Conservation (phyloP, 1,140 invertebrate genomes). For the Triops cancriformis region DNA sequence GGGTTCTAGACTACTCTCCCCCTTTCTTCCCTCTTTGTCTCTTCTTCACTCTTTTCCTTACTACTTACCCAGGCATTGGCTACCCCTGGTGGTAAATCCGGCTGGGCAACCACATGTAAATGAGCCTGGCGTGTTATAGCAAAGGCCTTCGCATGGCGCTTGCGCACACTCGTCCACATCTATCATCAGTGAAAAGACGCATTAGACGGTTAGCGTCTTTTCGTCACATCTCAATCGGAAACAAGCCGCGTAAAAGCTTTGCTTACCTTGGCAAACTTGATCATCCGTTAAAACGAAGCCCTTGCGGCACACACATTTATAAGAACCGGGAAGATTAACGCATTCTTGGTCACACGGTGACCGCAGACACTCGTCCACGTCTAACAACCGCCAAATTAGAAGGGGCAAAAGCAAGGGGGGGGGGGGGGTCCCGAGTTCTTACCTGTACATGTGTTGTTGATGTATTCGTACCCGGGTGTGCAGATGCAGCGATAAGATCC, state of each 20-base stretch:
- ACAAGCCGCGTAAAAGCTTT: neutral
- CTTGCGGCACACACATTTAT: conserved; percentile 67
- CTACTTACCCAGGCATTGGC: conserved; percentile 45
- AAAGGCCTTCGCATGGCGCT: conserved; percentile 55
- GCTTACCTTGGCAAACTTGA: conserved; percentile 38
- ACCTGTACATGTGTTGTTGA: conserved; percentile 52
- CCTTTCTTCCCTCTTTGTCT: conserved; percentile 32
- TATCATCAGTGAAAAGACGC: conserved; percentile 26
- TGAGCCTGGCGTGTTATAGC: conserved; percentile 70
- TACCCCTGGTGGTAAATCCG: conserved; percentile 52
- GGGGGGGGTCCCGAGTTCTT: conserved; percentile 32
- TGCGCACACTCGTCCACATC: conserved; percentile 62
- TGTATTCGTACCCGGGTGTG: conserved; percentile 56
- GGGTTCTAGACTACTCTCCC: conserved; percentile 31
- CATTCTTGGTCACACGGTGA: conserved; percentile 70
- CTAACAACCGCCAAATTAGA: conserved; percentile 30
- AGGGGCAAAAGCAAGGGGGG: conserved; percentile 19
- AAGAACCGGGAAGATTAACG: conserved; percentile 67
- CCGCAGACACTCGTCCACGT: conserved; percentile 43
- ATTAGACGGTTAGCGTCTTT: neutral
- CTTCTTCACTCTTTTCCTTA: conserved; percentile 42
- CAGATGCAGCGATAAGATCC: conserved; percentile 77
- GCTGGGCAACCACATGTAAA: conserved; percentile 70
- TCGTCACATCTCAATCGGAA: neutral
- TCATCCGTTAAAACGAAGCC: conserved; percentile 61